A percentile compares a stretch with the other conserved stretches of the same genome.
Conservation (phyloP, 2,888 invertebrate genomes). For the Leistus spinibarbis region DNA sequence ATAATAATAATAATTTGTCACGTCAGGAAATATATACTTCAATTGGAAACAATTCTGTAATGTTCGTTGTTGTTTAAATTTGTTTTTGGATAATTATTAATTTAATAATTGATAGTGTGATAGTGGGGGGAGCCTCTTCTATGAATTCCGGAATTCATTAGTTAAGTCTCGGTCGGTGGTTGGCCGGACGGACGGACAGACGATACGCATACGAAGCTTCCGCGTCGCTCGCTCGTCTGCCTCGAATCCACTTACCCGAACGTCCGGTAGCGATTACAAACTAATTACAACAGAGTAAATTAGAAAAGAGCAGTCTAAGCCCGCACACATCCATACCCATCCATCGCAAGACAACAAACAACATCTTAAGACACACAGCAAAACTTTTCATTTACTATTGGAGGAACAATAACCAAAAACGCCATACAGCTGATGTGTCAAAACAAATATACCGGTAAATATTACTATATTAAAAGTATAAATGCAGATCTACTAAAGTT, state of each 20-base stretch:
- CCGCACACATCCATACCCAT: background rate
- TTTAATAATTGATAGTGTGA: too few relatives aligned
- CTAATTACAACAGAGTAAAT: conserved; percentile 3
- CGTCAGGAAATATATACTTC: too few relatives aligned
- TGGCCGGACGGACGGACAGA: background rate
- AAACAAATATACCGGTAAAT: too few relatives aligned
- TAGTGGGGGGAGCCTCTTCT: too few relatives aligned
- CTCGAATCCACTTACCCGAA: background rate
- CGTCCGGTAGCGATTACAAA: background rate
- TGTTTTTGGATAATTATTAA: too few relatives aligned
- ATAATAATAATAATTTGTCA: too few relatives aligned
- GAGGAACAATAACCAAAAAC: background rate
- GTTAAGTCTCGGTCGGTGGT: background rate
- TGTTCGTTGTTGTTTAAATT: too few relatives aligned
- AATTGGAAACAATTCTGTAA: too few relatives aligned
- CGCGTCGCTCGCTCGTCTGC: background rate
- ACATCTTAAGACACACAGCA: background rate
- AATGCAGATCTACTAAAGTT: too few relatives aligned
- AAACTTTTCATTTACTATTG: background rate
- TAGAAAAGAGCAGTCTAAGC: background rate
- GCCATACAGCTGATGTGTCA: too few relatives aligned
- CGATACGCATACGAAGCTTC: background rate
- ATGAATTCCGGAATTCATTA: background rate
- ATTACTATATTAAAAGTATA: too few relatives aligned
- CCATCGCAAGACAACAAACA: background rate